A percentile compares a stretch with the other conserved stretches of the same genome.
Conservation (phyloP, 2,797 vertebrate species). For the Avahi laniger region DNA sequence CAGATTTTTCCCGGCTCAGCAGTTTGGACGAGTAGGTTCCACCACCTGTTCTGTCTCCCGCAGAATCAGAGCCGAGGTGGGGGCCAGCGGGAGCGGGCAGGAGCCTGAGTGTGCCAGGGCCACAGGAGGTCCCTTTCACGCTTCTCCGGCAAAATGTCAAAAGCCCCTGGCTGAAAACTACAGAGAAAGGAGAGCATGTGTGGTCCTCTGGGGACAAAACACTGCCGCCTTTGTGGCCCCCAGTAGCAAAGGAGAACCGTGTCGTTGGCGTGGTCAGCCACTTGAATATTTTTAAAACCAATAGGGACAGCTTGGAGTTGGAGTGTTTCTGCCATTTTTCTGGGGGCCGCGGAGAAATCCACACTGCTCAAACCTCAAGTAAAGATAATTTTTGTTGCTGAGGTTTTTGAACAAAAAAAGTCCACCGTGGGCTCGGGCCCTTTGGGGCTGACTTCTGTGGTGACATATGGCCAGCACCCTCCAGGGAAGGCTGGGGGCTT, state of each 20-base stretch:
- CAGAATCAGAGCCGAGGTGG: neutral
- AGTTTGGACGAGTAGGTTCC: neutral
- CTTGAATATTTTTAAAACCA: neutral
- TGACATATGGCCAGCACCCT: neutral
- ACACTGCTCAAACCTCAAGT: neutral
- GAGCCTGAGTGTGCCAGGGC: neutral
- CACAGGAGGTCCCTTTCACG: neutral
- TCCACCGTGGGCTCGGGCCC: neutral
- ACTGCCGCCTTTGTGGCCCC: neutral
- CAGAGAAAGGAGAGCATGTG: neutral
- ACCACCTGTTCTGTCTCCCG: neutral
- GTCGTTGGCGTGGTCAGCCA: neutral
- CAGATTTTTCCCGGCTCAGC: neutral
- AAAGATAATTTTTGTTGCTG: neutral
- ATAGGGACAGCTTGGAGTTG: neutral
- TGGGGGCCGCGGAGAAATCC: neutral
- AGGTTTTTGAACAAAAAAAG: neutral
- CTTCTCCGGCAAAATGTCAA: neutral
- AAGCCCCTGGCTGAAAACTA: neutral
- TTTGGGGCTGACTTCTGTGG: neutral
- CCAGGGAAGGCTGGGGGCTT: neutral
- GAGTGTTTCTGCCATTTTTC: neutral
- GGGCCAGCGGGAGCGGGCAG: rapidly evolving
- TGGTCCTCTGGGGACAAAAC: neutral
- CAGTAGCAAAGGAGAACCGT: neutral